Conservation (phyloP, 1,140 invertebrate genomes). For the Ridgeia piscesae region DNA sequence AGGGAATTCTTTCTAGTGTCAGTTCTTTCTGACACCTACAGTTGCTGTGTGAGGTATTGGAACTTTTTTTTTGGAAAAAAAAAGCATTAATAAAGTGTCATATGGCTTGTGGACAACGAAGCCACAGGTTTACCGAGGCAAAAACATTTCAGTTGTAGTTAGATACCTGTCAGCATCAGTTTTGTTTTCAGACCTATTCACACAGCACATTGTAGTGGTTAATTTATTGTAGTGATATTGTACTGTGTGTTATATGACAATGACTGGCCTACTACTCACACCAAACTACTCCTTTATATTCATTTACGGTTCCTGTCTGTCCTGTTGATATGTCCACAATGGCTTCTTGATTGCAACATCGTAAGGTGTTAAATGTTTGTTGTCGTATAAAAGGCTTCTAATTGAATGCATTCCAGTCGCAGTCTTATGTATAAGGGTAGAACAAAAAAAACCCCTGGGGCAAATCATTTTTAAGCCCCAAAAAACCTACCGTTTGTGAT, state of each 20-base stretch:
- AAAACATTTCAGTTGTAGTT: background rate
- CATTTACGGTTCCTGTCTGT: too few species aligned
- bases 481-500: too few species aligned
- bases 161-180: background rate
- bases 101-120: background rate
- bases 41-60: background rate
- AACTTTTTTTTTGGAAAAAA: too few species aligned
- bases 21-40: background rate
- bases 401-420: background rate
- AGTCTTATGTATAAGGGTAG: background rate
- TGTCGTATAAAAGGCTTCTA: background rate
- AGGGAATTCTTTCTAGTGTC: background rate
- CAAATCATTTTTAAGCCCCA: too few species aligned
- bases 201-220: background rate
- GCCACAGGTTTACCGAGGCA: background rate
- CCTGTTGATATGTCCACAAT: background rate
- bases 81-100: too few species aligned
- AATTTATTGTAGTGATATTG: background rate
- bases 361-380: background rate
- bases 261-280: background rate
- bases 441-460: too few species aligned
- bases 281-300: background rate
- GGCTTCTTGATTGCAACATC: background rate
- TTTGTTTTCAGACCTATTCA: background rate
- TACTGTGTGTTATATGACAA: background rate